Evolutionary conservation across 2,113 vertebrate species (phyloP), one percentile per base, ranked within the genome.

Genomic region (Marmota flaviventris): DNA sequence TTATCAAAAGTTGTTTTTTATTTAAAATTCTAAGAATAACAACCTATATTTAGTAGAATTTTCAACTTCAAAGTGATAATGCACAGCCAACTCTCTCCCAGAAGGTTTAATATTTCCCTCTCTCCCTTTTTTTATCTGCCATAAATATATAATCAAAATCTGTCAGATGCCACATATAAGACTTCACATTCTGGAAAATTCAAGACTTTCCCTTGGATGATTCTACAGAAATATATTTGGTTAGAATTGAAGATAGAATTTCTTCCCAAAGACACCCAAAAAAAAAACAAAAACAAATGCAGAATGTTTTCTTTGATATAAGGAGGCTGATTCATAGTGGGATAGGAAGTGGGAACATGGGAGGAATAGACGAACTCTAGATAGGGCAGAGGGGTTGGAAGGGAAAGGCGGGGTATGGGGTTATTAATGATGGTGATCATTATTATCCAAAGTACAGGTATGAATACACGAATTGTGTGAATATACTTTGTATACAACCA

Each of bases 91-190:
- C 27, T 93, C 4, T 85, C 22, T 89, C 42, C 37, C 69, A 6
- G 82, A 81, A 92, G 25, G 14, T 72, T 91, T 93, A 51, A 63
- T 72, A 27, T 72, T 91, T 88, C 34, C 39, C 58, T 63, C 13
- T 75, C n/a, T 72, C 25, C 84, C 34, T 84, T 69, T 45, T 42
- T 91, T 69, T 14, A 96, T 77, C 48, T 56, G 4, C 51, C 69
- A 32, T 65, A 90, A 93, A 96, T 91, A 94, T 88, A 79, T 95
- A 95, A 93, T 95, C n/a, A 70, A 93, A 89, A 85, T 93, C 51
- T 53, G 4, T 77, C 58, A 73, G 65, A 88, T 85, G 51, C 12
- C 42, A 86, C 73, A 73, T 67, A 16, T 39, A 67, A 96, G 51
- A 85, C 69, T 85, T 89, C 37, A 91, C n/a, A 37, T 76, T 51